These are phyloP conservation scores for Chrysemys picta DNA, from an alignment of 2,113 vertebrate species.

Conservation along the genomic window DNA sequence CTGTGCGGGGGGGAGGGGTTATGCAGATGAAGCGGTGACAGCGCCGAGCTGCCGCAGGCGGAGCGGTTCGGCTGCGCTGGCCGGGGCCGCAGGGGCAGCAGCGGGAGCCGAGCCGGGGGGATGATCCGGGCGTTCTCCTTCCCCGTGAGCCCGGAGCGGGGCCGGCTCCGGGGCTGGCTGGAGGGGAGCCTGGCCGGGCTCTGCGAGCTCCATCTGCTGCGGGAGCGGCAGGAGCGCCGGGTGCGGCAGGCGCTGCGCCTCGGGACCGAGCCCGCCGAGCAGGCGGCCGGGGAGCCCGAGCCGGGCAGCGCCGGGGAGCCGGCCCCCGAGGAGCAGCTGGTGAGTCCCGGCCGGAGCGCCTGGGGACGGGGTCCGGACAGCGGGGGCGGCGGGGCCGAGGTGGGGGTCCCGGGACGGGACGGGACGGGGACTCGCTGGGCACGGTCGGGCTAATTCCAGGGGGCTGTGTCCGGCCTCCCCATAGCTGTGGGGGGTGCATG, in stretches of 20 bases:
- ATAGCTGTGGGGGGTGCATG: neutral
- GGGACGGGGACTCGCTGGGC: neutral
- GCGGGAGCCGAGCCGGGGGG: conserved; percentile 64
- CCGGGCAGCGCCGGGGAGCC: conserved; percentile 46
- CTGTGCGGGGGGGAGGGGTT: conserved; percentile 15
- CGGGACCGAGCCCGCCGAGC: conserved; percentile 55
- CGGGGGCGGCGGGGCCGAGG: neutral
- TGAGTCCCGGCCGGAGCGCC: conserved; percentile 21
- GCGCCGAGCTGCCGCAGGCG: conserved; percentile 41
- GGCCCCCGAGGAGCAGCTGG: conserved; percentile 70
- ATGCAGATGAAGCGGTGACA: conserved; percentile 78
- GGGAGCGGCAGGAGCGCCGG: conserved; percentile 76
- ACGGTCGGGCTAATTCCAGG: neutral
- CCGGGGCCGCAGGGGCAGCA: conserved; percentile 45
- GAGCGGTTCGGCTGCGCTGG: conserved; percentile 39
- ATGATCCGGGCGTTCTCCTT: conserved; percentile 78
- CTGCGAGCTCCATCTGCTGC: conserved; percentile 77
- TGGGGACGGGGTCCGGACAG: neutral
- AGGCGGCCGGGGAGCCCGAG: conserved; percentile 22
- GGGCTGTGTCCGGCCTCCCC: neutral
- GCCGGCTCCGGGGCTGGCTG: conserved; percentile 74
- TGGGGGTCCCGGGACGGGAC: too few relatives aligned
- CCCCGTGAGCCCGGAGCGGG: conserved; percentile 76
- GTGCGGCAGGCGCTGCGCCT: conserved; percentile 76
- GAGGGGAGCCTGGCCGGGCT: conserved; percentile 78